Percentiles rank a stretch among this genome's conserved stretches.
Conservation (phyloP, 1,140 invertebrate genomes). For the Drosophila sturtevanti region DNA sequence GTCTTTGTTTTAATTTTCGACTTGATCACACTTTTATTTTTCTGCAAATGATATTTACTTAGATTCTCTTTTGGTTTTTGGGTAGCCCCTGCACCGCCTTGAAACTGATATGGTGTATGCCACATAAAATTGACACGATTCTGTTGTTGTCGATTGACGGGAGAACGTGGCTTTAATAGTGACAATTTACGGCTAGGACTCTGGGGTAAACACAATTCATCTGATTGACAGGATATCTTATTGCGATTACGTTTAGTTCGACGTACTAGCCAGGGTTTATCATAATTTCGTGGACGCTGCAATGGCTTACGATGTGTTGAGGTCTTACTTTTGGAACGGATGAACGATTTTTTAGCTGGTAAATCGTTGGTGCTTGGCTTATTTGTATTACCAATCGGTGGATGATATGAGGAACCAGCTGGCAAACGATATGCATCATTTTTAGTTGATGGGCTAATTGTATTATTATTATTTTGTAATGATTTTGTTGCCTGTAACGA, state of each 20-base stretch:
- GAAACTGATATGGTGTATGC: slow-evolving; percentile 36
- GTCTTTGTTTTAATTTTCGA: neutral
- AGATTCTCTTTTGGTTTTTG: neutral
- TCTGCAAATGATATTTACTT: neutral
- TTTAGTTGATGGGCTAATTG: neutral
- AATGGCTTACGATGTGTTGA: neutral
- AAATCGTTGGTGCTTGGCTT: too few relatives aligned
- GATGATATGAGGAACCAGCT: neutral
- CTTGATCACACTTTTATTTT: neutral
- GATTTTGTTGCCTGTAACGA: too few relatives aligned
- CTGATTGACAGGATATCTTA: neutral
- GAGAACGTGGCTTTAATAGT: neutral
- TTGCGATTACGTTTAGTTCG: neutral
- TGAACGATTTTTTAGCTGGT: neutral
- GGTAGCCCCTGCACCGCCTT: slow-evolving; percentile 27
- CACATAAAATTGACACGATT: slow-evolving; percentile 11
- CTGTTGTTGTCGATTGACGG: neutral
- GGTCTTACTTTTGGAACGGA: neutral
- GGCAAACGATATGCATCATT: neutral
- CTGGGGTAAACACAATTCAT: neutral
- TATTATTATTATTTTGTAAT: too few relatives aligned
- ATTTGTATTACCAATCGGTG: neutral
- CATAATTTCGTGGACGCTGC: slow-evolving; percentile 11
- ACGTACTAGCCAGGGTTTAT: slow-evolving; percentile 28
- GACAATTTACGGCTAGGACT: neutral